Evolutionary conservation across 2,888 invertebrate genomes (phyloP).

Genomic region (Chaetoderma sp.): DNA sequence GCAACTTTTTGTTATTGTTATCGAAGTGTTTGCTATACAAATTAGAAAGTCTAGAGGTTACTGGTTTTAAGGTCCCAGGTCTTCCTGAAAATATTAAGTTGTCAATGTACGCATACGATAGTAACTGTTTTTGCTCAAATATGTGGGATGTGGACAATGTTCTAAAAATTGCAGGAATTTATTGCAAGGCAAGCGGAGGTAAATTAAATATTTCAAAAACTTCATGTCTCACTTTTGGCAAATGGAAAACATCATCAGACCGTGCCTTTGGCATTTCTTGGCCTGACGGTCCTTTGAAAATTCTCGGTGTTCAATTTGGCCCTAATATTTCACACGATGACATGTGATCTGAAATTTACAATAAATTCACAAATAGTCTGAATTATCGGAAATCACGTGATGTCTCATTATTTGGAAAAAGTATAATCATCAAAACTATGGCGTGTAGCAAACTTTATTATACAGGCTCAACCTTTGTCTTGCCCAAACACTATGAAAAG

Average conservation of each 20-base stretch:
- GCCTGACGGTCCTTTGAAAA: background rate
- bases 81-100: slow-evolving; percentile 5
- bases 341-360: background rate
- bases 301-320: background rate
- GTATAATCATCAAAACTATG: background rate
- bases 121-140: background rate
- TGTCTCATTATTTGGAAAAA: slow-evolving; percentile 2
- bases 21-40: background rate
- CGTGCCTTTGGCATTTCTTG: slow-evolving; percentile 3
- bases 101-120: slow-evolving; percentile 22
- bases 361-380: background rate
- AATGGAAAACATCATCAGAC: background rate
- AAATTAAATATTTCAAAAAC: background rate
- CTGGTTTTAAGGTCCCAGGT: slow-evolving; percentile 28
- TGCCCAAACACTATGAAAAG: background rate
- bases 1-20: background rate
- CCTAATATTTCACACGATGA: background rate
- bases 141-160: background rate
- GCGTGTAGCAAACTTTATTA: background rate
- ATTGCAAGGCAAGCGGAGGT: background rate
- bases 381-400: background rate
- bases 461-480: background rate
- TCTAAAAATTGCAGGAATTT: slow-evolving; percentile 8
- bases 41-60: background rate
- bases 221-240: background rate